These are phyloP conservation scores for Dastarcus helophoroides DNA, from an alignment of 2,888 invertebrate species.

Conservation along the genomic window DNA sequence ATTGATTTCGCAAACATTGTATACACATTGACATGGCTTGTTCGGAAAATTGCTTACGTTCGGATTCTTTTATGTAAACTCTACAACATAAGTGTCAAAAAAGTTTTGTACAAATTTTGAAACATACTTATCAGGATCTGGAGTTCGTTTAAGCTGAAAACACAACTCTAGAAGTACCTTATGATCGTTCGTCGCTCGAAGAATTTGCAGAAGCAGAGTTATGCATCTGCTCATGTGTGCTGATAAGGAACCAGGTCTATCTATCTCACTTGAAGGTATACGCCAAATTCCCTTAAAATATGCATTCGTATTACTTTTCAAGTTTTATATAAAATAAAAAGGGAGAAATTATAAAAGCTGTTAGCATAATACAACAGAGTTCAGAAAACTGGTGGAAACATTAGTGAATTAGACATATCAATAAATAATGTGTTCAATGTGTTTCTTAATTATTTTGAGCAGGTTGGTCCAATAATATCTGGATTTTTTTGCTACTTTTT, in stretches of 20 bases:
- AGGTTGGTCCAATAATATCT: too few relatives aligned
- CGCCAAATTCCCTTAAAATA: conserved; percentile 71
- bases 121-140: conserved; percentile 74
- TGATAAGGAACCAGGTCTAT: conserved; percentile 83
- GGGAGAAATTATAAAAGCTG: too few relatives aligned
- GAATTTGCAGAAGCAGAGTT: conserved; percentile 66
- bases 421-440: too few relatives aligned
- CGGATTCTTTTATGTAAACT: conserved; percentile 74
- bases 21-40: conserved; percentile 66
- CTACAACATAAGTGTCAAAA: conserved; percentile 31
- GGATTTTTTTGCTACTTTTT: too few relatives aligned
- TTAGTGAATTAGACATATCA: too few relatives aligned
- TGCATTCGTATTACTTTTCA: too few relatives aligned
- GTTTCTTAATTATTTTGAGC: too few relatives aligned
- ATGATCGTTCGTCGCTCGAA: conserved; percentile 69
- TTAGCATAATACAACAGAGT: too few relatives aligned
- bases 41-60: conserved; percentile 68
- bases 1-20: conserved; percentile 54
- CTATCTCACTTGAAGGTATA: conserved; percentile 80
- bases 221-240: conserved; percentile 84
- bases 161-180: conserved; percentile 69
- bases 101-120: conserved; percentile 6
- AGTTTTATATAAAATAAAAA: too few relatives aligned
- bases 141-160: conserved; percentile 63
- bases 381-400: too few relatives aligned